phyloP scores from a whole-genome alignment of 2,797 vertebrate species.

The Poecilia gillii region DNA sequence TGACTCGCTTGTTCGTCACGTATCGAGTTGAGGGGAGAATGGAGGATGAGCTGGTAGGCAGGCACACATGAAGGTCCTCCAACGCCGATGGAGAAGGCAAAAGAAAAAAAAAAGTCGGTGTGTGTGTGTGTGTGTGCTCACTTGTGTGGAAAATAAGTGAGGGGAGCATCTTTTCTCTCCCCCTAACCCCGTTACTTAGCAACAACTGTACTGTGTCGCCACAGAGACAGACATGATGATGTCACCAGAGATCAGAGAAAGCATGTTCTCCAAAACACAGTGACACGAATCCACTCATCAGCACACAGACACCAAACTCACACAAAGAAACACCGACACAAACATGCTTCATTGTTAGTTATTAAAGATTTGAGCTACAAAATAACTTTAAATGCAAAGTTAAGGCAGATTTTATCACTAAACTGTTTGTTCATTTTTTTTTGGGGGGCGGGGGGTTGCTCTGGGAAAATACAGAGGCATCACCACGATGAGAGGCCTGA shows the following conservation, averaged over 20 bases:
- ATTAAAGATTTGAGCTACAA: not conserved
- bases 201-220: conserved; percentile 68
- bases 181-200: conserved; percentile 72
- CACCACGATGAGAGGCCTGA: conserved; percentile 34
- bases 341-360: not conserved
- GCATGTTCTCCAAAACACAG: conserved; percentile 35
- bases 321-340: not conserved
- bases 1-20: conserved; percentile 32
- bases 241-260: conserved; percentile 71
- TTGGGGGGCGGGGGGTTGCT: too few relatives aligned
- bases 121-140: not conserved
- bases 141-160: conserved; percentile 32
- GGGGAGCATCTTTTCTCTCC: conserved; percentile 55
- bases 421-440: not conserved
- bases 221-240: conserved; percentile 72
- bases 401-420: not conserved
- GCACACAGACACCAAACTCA: not conserved
- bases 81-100: conserved; percentile 17
- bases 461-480: conserved; percentile 16
- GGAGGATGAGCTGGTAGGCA: conserved; percentile 13
- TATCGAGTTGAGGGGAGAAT: conserved; percentile 10
- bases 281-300: not conserved
- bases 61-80: conserved; percentile 30
- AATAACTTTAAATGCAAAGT: not conserved
- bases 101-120: not conserved